Evolutionary conservation across 2,888 invertebrate species (phyloP).

Genomic region (Creontiades dilutus): DNA sequence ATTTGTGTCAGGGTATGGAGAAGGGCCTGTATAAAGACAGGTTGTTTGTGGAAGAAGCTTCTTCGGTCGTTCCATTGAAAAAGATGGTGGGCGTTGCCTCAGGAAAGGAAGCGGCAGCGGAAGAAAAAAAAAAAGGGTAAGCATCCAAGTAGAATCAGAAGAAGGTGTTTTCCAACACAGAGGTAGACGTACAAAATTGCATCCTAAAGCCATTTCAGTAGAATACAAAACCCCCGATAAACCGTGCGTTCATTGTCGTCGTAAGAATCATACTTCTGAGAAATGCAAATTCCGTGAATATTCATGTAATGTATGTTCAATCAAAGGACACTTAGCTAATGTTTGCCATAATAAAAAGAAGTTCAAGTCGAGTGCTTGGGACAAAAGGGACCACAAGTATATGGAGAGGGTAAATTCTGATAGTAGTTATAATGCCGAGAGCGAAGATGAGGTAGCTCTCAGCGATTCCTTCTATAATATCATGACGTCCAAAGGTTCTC

Average conservation of each 20-base stretch:
- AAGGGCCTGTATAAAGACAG: not conserved
- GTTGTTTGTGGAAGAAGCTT: not conserved
- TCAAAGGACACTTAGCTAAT: too few relatives aligned
- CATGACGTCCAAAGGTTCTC: too few relatives aligned
- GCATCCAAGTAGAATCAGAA: conserved; percentile 5
- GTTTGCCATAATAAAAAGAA: not conserved
- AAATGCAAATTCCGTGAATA: not conserved
- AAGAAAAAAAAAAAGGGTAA: not conserved
- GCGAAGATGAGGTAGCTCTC: not conserved
- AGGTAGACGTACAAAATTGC: not conserved
- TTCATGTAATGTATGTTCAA: not conserved
- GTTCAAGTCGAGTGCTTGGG: not conserved
- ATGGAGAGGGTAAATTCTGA: too few relatives aligned
- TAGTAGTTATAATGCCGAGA: not conserved
- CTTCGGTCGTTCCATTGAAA: not conserved
- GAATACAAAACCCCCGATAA: not conserved
- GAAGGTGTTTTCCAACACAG: not conserved
- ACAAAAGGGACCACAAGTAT: not conserved
- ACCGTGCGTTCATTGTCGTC: not conserved
- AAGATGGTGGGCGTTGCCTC: not conserved
- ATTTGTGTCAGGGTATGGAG: not conserved
- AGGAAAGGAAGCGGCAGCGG: not conserved
- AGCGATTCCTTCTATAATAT: not conserved
- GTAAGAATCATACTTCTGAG: not conserved
- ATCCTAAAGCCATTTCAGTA: too few relatives aligned